Conservation (phyloP, 2,888 invertebrate species). For the Helicoverpa assulta region DNA sequence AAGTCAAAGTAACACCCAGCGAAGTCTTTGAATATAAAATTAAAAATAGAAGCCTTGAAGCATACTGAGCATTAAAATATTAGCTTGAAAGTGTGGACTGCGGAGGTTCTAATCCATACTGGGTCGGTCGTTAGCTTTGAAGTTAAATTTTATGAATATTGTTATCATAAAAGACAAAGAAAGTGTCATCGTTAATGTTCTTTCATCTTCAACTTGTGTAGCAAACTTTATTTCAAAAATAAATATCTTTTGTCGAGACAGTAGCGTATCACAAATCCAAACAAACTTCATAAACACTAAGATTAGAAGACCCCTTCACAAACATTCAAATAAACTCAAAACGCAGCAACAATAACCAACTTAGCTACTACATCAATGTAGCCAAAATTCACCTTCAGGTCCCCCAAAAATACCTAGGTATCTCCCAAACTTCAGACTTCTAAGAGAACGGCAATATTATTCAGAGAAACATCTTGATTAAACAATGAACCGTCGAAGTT, state of each 20-base stretch:
- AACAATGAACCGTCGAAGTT: not conserved
- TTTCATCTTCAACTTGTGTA: too few relatives aligned
- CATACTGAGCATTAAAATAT: constrained; percentile 3
- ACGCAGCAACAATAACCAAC: too few relatives aligned
- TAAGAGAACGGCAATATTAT: not conserved
- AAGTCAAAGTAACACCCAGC: constrained; percentile 42
- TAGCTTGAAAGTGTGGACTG: not conserved
- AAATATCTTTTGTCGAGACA: too few relatives aligned
- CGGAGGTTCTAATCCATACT: not conserved
- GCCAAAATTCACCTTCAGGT: too few relatives aligned
- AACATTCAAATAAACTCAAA: too few relatives aligned
- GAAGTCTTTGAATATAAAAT: constrained; percentile 33
- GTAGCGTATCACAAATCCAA: too few relatives aligned
- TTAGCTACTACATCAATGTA: too few relatives aligned
- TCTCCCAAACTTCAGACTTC: not conserved
- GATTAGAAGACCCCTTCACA: too few relatives aligned
- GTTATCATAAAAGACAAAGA: not conserved
- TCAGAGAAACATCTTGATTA: constrained; percentile 11
- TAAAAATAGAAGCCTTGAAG: constrained; percentile 25
- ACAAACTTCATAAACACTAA: too few relatives aligned
- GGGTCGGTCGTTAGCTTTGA: not conserved
- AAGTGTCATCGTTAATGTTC: not conserved
- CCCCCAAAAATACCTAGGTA: not conserved
- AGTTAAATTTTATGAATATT: not conserved
- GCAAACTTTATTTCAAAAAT: too few relatives aligned